phyloP scores from a whole-genome alignment of 2,888 invertebrate species.

The Polydrusus pterygomalis region DNA sequence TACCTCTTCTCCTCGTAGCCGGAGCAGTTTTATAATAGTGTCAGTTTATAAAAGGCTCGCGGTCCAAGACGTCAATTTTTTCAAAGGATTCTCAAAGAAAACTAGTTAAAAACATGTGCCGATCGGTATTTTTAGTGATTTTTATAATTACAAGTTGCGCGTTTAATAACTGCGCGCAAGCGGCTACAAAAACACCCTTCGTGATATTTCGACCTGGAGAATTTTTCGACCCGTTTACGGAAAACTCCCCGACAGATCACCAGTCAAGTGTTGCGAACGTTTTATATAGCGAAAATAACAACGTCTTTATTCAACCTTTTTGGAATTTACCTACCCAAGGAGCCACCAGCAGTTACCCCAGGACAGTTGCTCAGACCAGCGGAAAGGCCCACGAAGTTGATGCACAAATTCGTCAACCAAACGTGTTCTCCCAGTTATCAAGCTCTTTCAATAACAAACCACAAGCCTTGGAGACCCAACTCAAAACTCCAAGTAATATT shows the following conservation, averaged over 20 bases:
- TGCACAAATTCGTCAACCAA: constrained; percentile 43
- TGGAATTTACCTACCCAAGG: not conserved
- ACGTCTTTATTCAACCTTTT: constrained; percentile 14
- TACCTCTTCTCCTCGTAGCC: constrained; percentile 26
- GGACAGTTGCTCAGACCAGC: constrained; percentile 37
- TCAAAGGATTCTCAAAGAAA: not conserved
- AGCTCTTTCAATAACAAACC: not conserved
- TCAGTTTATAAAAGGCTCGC: constrained; percentile 25
- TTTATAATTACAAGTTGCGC: constrained; percentile 17
- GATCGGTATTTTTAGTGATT: not conserved
- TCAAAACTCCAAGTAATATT: not conserved
- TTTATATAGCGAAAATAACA: constrained; percentile 2
- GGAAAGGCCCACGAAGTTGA: constrained; percentile 33
- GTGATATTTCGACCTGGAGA: constrained; percentile 39
- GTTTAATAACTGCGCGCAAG: not conserved
- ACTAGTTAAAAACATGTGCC: constrained; percentile 2
- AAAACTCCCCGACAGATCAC: constrained; percentile 21
- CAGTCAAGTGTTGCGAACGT: constrained; percentile 24
- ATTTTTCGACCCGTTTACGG: constrained; percentile 46
- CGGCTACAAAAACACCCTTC: not conserved
- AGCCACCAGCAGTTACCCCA: not conserved
- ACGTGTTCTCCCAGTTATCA: not conserved
- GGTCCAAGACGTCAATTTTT: not conserved
- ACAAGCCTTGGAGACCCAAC: not conserved
- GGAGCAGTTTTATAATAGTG: constrained; percentile 28